Evolutionary conservation across 2,888 invertebrate species (phyloP).

Genomic region (Andrena minutula): DNA sequence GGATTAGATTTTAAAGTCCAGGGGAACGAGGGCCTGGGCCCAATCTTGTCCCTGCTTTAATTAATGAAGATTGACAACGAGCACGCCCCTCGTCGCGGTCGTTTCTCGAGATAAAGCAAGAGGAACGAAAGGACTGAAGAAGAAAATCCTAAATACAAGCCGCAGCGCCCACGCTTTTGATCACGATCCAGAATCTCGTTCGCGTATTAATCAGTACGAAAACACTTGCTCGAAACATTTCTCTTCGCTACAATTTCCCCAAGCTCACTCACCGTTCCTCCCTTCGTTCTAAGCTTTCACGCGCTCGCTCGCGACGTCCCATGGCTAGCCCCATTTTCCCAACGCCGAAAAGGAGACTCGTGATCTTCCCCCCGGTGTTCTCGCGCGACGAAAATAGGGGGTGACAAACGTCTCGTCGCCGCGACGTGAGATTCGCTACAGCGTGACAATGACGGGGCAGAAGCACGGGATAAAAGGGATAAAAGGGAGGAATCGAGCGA

Average conservation of each 20-base stretch:
- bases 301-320: neutral
- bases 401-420: conserved; percentile 59
- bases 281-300: neutral
- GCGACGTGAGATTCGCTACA: conserved; percentile 71
- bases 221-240: neutral
- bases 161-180: conserved; percentile 14
- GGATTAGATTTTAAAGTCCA: conserved; percentile 54
- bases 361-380: conserved; percentile 12
- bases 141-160: conserved; percentile 23
- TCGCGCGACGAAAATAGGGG: conserved; percentile 59
- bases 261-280: too few species aligned
- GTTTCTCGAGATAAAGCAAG: conserved; percentile 53
- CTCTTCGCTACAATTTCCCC: neutral
- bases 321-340: conserved; percentile 47
- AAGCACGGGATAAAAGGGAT: conserved; percentile 44
- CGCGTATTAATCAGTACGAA: conserved; percentile 5
- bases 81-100: conserved; percentile 29
- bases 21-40: conserved; percentile 12
- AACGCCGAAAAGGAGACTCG: conserved; percentile 49
- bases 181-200: conserved; percentile 9
- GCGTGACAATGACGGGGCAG: conserved; percentile 66
- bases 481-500: conserved; percentile 45
- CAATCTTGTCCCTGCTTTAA: conserved; percentile 68
- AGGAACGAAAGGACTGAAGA: conserved; percentile 42
- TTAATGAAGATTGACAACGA: conserved; percentile 74